Percentiles rank a stretch among this genome's conserved stretches.
phyloP scores from a whole-genome alignment of 2,113 vertebrate species.

The Leiothrix lutea region DNA sequence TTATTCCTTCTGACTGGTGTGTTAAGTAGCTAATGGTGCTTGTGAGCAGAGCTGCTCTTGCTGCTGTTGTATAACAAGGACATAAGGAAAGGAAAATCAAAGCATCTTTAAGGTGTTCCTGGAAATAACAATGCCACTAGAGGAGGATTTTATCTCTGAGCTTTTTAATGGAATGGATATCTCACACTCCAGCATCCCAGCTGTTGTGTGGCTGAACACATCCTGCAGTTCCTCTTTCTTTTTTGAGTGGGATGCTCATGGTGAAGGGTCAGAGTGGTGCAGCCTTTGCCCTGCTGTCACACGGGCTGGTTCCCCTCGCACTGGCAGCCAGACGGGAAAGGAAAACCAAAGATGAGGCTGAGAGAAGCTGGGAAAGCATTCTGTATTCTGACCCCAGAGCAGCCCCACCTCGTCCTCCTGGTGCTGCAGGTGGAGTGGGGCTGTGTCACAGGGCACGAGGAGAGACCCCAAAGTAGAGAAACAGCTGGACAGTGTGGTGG shows the following conservation, averaged over 20 bases:
- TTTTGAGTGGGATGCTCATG: neutral
- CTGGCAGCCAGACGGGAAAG: neutral
- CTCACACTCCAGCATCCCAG: neutral
- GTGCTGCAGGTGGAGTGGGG: neutral
- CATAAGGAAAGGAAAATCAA: neutral
- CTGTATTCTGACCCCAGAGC: neutral
- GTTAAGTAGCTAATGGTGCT: neutral
- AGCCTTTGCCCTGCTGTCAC: neutral
- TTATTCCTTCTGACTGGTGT: neutral
- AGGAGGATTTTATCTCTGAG: neutral
- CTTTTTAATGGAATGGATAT: neutral
- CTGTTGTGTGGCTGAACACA: neutral
- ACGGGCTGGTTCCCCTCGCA: neutral
- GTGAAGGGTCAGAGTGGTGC: neutral
- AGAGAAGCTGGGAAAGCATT: neutral
- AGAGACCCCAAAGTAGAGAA: neutral
- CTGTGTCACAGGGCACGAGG: neutral
- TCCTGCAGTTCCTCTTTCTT: constrained; percentile 12
- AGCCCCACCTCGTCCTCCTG: rapidly evolving
- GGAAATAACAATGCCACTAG: neutral
- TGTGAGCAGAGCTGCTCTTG: constrained; percentile 13
- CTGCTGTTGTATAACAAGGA: neutral
- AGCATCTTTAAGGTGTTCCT: constrained; percentile 4
- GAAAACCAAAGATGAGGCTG: neutral
- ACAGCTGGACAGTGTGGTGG: neutral